Conservation (phyloP, 1,140 invertebrate species). For the Macrobrachium rosenbergii region DNA sequence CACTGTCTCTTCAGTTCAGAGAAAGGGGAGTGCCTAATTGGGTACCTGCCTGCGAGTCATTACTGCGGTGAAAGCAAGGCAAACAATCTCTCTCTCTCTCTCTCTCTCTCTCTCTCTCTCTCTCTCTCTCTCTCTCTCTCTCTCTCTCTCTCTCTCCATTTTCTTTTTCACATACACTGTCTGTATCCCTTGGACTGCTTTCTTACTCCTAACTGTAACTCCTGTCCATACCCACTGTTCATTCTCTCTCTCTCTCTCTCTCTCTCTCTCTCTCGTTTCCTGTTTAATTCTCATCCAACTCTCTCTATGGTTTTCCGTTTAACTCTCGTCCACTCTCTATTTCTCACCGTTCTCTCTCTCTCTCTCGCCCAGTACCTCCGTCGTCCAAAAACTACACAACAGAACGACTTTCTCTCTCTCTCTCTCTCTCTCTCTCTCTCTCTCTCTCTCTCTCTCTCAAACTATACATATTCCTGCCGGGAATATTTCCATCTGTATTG, state of each 20-base stretch:
- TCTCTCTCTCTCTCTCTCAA: constrained; percentile 27
- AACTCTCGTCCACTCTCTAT: neutral
- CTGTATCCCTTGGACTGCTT: no score
- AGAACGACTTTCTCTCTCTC: neutral
- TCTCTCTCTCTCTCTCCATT: neutral
- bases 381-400: no score
- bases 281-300: no score
- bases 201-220: no score
- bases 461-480: neutral
- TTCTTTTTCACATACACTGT: no score
- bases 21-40: no score
- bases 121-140: neutral
- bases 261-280: neutral
- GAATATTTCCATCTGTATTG: neutral
- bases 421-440: neutral
- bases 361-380: neutral
- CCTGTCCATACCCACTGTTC: neutral
- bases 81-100: no score
- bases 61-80: no score
- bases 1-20: no score
- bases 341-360: neutral
- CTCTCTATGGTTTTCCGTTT: neutral
- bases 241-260: constrained; percentile 3
- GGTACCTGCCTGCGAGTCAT: no score
- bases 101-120: neutral